Evolutionary conservation across 2,797 vertebrate species (phyloP).

Genomic region (Lacerta bilineata): DNA sequence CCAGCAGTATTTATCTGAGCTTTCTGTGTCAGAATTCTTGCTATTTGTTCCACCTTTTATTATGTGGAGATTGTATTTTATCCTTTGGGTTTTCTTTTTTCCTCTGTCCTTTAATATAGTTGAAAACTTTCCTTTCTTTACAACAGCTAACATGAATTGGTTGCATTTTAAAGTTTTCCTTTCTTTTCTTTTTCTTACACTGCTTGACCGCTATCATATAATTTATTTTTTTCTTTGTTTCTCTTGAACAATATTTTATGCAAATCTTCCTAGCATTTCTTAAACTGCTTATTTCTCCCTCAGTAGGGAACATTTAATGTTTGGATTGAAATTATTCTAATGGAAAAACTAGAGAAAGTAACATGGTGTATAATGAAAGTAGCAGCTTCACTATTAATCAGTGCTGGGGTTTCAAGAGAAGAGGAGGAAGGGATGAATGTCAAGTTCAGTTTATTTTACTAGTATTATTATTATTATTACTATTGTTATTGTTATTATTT

Average conservation of each 20-base stretch:
- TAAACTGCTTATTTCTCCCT: constrained; percentile 30
- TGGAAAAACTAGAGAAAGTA: constrained; percentile 39
- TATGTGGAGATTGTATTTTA: constrained; percentile 43
- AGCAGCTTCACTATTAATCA: constrained; percentile 41
- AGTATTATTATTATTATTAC: too few relatives aligned
- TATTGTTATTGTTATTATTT: too few relatives aligned
- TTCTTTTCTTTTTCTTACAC: constrained; percentile 40
- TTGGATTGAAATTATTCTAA: constrained; percentile 57
- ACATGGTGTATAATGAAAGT: constrained; percentile 33
- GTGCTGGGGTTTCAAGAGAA: constrained; percentile 52
- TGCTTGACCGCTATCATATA: constrained; percentile 49
- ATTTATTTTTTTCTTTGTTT: constrained; percentile 45
- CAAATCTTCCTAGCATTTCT: constrained; percentile 61
- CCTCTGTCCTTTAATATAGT: constrained; percentile 29
- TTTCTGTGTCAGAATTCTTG: constrained; percentile 41
- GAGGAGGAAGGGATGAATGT: neutral
- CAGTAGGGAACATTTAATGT: constrained; percentile 53
- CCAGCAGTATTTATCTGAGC: constrained; percentile 44
- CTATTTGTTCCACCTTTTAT: constrained; percentile 37
- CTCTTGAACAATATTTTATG: constrained; percentile 51
- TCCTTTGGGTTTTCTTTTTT: constrained; percentile 30
- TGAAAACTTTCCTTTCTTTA: constrained; percentile 48
- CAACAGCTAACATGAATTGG: constrained; percentile 22
- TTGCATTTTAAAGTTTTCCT: constrained; percentile 55
- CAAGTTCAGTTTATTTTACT: too few relatives aligned